Conservation (phyloP, 2,797 vertebrate genomes). For the Malurus leucopterus region DNA sequence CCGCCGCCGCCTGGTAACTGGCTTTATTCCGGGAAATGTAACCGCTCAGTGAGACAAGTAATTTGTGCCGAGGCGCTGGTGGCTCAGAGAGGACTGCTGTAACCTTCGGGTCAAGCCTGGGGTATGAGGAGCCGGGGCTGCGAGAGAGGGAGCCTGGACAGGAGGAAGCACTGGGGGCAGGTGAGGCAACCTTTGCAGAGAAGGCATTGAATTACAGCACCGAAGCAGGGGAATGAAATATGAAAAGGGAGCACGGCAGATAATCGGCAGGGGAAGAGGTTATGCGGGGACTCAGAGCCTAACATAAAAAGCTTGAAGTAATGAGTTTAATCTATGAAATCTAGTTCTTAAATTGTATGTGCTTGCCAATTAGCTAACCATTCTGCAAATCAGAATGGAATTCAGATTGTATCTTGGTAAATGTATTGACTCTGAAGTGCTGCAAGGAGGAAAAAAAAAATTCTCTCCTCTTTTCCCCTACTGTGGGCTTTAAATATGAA, state of each 20-base stretch:
- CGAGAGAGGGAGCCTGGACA: background rate
- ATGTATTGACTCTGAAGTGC: constrained; percentile 46
- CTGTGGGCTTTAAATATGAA: constrained; percentile 33
- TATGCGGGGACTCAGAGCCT: background rate
- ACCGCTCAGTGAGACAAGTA: background rate
- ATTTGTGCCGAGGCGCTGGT: background rate
- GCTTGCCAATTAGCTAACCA: constrained; percentile 57
- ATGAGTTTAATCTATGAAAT: constrained; percentile 50
- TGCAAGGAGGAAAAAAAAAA: constrained; percentile 16
- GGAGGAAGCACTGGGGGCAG: background rate
- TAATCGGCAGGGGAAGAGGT: constrained; percentile 20
- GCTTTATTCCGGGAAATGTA: background rate
- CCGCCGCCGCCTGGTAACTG: background rate
- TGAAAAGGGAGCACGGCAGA: background rate
- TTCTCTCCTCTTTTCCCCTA: background rate
- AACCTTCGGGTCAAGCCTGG: background rate
- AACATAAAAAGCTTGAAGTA: constrained; percentile 39
- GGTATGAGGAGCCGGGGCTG: background rate
- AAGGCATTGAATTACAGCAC: background rate
- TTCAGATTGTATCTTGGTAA: constrained; percentile 47
- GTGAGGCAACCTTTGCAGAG: background rate
- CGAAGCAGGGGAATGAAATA: background rate
- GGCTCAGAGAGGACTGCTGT: background rate
- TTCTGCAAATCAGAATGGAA: constrained; percentile 54
- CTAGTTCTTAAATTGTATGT: constrained; percentile 48